A percentile compares a stretch with the other conserved stretches of the same genome.
Conservation (phyloP, 2,888 invertebrate species). For the Xestia ashworthii region DNA sequence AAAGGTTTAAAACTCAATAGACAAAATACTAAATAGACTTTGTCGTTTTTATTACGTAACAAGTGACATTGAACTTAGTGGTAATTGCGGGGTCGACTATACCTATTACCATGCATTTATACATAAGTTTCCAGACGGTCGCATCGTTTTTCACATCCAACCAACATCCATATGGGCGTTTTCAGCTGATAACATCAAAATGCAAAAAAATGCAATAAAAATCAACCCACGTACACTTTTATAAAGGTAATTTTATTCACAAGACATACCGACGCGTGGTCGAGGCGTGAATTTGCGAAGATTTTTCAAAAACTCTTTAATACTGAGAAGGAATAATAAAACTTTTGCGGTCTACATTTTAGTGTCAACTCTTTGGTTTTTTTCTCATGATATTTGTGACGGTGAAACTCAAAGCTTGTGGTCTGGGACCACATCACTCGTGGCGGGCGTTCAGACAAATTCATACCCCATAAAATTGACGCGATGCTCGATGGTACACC, state of each 20-base stretch:
- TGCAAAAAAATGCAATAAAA: conserved; percentile 39
- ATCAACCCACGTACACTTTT: conserved; percentile 28
- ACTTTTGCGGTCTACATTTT: conserved; percentile 70
- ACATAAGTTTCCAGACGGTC: not conserved
- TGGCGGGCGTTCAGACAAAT: conserved; percentile 71
- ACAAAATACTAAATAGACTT: not conserved
- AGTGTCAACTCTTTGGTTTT: conserved; percentile 67
- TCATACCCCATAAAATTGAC: conserved; percentile 81
- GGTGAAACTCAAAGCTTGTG: conserved; percentile 69
- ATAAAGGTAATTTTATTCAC: conserved; percentile 23
- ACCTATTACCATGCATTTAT: not conserved
- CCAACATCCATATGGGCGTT: conserved; percentile 7
- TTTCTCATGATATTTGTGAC: conserved; percentile 77
- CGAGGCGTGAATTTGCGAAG: conserved; percentile 44
- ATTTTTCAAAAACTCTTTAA: conserved; percentile 40
- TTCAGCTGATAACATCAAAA: conserved; percentile 35
- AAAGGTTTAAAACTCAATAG: not conserved
- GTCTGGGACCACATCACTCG: conserved; percentile 76
- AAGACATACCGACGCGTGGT: conserved; percentile 30
- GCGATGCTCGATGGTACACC: conserved; percentile 56
- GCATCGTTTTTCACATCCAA: conserved; percentile 1
- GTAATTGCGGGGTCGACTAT: not conserved
- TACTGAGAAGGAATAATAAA: conserved; percentile 64
- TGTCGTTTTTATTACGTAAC: not conserved
- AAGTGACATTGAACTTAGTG: not conserved